Percentiles rank a stretch among this genome's conserved stretches.
Conservation (phyloP, 2,888 invertebrate genomes). For the Yponomeuta evonymella region DNA sequence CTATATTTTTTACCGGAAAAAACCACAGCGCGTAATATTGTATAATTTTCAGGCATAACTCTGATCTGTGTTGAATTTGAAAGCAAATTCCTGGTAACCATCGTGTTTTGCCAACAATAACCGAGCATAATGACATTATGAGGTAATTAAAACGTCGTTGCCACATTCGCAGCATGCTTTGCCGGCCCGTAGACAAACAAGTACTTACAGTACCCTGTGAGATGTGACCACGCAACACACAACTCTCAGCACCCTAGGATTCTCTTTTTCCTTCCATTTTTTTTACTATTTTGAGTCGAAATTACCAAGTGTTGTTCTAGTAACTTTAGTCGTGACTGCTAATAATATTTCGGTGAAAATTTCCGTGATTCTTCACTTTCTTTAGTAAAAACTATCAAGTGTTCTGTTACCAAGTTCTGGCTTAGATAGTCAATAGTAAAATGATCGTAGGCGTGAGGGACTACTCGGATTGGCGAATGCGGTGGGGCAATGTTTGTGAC, state of each 20-base stretch:
- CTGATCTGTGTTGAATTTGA: not conserved
- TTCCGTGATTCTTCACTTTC: no score
- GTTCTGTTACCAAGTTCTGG: not conserved
- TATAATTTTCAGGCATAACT: not conserved
- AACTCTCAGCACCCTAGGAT: no score
- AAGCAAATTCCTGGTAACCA: not conserved
- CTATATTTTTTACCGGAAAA: not conserved
- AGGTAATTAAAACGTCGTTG: not conserved
- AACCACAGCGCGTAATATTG: not conserved
- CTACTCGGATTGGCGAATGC: slow-evolving; percentile 52
- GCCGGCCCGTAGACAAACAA: no score
- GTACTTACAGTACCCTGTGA: not conserved
- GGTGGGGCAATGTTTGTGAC: slow-evolving; percentile 53
- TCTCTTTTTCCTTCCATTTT: not conserved
- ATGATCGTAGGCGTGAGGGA: slow-evolving; percentile 26
- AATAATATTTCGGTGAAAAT: no score
- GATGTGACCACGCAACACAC: not conserved
- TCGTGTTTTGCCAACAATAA: not conserved
- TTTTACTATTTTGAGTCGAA: not conserved
- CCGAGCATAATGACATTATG: not conserved
- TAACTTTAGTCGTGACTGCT: not conserved
- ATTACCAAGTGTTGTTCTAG: not conserved
- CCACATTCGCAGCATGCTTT: not conserved
- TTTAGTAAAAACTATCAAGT: not conserved
- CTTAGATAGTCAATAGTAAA: not conserved